A percentile compares a stretch with the other conserved stretches of the same genome.
These are phyloP conservation scores for Lepidochrysops patricia DNA, from an alignment of 2,888 invertebrate species.

Conservation along the genomic window DNA sequence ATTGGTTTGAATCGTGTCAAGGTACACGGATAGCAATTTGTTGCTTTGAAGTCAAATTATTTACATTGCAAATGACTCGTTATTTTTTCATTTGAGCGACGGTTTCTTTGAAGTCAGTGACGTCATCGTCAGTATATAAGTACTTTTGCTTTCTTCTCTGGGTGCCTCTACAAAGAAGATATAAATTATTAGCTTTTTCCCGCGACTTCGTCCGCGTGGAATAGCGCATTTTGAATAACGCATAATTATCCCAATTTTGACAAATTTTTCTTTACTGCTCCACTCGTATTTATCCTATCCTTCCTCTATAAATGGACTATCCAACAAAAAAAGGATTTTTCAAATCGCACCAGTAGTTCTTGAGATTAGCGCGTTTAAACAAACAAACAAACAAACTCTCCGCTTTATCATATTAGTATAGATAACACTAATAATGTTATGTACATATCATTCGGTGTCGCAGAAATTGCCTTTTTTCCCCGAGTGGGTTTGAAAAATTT, in stretches of 20 bases:
- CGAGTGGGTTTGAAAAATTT: background rate
- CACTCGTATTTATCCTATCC: too few relatives aligned
- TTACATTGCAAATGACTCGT: slow-evolving; percentile 9
- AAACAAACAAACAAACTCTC: too few relatives aligned
- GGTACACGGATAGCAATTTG: background rate
- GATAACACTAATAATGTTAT: background rate
- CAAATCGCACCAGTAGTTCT: too few relatives aligned
- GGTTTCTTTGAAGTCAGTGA: background rate
- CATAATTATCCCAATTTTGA: too few relatives aligned
- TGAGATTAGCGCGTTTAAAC: too few relatives aligned
- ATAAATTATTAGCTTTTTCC: too few relatives aligned
- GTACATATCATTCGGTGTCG: background rate
- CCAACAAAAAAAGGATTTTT: too few relatives aligned
- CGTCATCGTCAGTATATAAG: slow-evolving; percentile 2
- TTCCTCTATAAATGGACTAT: too few relatives aligned
- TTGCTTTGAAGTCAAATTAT: slow-evolving; percentile 9
- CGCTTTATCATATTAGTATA: too few relatives aligned
- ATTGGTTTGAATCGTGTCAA: background rate
- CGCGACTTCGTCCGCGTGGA: too few relatives aligned
- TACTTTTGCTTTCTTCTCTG: slow-evolving; percentile 2
- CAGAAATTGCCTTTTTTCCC: background rate
- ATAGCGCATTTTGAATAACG: too few relatives aligned
- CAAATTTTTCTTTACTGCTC: too few relatives aligned
- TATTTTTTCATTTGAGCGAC: background rate
- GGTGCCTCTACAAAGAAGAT: background rate